phyloP scores from a whole-genome alignment of 2,888 invertebrate genomes.

The Thecophora atra region DNA sequence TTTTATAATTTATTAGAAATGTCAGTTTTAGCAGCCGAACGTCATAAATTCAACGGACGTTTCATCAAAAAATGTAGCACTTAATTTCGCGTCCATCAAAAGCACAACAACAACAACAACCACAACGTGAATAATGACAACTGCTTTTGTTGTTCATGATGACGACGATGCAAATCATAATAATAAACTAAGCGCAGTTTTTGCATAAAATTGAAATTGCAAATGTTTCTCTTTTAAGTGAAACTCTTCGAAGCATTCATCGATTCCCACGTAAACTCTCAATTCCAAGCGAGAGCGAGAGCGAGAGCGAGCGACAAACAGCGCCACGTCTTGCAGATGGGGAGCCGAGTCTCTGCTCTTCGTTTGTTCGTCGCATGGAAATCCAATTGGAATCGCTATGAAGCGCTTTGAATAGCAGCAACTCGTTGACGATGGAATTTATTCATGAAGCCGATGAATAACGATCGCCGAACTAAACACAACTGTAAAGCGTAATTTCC shows the following conservation, averaged over 20 bases:
- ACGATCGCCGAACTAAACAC: no score
- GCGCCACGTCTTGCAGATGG: no score
- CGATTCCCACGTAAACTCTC: not conserved
- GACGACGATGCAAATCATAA: not conserved
- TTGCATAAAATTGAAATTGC: slow-evolving; percentile 26
- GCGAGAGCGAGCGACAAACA: no score
- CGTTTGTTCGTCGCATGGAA: no score
- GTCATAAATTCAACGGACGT: slow-evolving; percentile 24
- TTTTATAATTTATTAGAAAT: slow-evolving; percentile 24
- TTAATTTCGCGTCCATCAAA: not conserved
- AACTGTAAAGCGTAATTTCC: no score
- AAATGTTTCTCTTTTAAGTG: slow-evolving; percentile 4
- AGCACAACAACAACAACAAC: not conserved
- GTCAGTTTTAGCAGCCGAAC: slow-evolving; percentile 17
- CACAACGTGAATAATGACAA: not conserved
- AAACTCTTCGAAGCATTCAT: not conserved
- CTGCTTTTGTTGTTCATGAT: not conserved
- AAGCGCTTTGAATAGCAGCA: no score
- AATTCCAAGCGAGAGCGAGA: no score
- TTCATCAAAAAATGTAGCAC: no score
- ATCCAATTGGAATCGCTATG: no score
- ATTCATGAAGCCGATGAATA: no score
- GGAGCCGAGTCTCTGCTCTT: no score
- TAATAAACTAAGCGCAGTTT: not conserved
- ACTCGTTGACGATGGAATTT: no score